These are phyloP conservation scores for Ciconia stormi DNA, from an alignment of 2,113 vertebrate species.

Conservation along the genomic window DNA sequence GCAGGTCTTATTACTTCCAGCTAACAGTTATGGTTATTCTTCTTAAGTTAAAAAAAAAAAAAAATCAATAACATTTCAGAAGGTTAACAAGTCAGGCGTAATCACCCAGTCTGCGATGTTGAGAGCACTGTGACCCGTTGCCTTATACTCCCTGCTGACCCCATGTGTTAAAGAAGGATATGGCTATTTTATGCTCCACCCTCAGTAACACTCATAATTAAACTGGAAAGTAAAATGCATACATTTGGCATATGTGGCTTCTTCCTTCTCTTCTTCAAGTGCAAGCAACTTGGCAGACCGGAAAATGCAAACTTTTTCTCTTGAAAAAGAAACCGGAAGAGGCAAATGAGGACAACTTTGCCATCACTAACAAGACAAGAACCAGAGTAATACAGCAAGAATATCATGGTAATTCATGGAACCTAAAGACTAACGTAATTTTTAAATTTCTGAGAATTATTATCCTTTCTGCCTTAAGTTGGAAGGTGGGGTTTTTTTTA, in stretches of 20 bases:
- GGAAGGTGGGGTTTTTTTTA: not conserved
- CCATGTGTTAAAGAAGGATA: not conserved
- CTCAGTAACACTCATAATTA: not conserved
- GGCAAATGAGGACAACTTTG: not conserved
- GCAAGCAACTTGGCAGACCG: not conserved
- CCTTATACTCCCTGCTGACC: constrained; percentile 19
- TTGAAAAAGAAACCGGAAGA: not conserved
- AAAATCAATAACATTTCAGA: not conserved
- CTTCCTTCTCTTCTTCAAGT: not conserved
- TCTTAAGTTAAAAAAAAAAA: not conserved
- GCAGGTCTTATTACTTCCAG: not conserved
- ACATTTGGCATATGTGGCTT: not conserved
- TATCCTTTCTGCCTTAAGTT: not conserved
- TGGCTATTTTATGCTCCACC: not conserved
- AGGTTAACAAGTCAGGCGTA: not conserved
- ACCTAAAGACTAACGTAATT: not conserved
- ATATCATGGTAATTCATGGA: not conserved
- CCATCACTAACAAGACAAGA: not conserved
- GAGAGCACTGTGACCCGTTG: not conserved
- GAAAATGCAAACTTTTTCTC: not conserved
- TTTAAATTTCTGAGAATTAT: not conserved
- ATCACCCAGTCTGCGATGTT: accelerated
- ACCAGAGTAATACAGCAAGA: not conserved
- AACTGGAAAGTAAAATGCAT: not conserved
- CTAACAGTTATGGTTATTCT: not conserved